These are phyloP conservation scores for Melanotaenia maccullochi DNA, from an alignment of 2,797 vertebrate species.

Conservation along the genomic window DNA sequence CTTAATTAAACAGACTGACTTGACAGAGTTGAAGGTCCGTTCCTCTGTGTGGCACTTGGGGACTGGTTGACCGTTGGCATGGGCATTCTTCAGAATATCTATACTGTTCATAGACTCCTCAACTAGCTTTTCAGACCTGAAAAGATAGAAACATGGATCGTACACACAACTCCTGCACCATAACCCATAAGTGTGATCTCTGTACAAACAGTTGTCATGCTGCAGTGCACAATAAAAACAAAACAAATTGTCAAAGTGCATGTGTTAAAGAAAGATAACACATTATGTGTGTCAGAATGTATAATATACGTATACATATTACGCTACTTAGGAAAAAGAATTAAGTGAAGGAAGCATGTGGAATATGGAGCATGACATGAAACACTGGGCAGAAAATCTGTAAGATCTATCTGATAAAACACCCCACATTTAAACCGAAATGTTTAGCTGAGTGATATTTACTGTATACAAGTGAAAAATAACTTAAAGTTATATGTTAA, in stretches of 20 bases:
- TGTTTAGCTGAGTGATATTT: no score
- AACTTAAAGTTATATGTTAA: neutral
- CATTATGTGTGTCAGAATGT: neutral
- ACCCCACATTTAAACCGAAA: neutral
- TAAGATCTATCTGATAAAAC: neutral
- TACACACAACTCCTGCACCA: slow-evolving; percentile 12
- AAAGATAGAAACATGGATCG: slow-evolving; percentile 12
- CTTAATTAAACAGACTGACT: slow-evolving; percentile 75
- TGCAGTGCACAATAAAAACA: neutral
- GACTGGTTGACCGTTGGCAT: slow-evolving; percentile 84
- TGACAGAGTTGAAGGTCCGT: slow-evolving; percentile 87
- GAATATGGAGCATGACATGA: slow-evolving; percentile 24
- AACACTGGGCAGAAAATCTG: slow-evolving; percentile 1
- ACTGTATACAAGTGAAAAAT: neutral
- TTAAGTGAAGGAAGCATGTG: neutral
- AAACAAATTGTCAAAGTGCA: neutral
- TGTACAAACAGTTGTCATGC: neutral
- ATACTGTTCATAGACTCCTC: slow-evolving; percentile 88
- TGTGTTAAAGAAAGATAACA: neutral
- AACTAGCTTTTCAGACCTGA: slow-evolving; percentile 87
- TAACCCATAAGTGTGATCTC: neutral
- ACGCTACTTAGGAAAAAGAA: no score
- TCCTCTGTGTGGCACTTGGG: slow-evolving; percentile 89
- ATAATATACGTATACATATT: neutral
- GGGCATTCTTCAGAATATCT: slow-evolving; percentile 86